phyloP scores from a whole-genome alignment of 2,888 invertebrate species.

The Troides aeacus region DNA sequence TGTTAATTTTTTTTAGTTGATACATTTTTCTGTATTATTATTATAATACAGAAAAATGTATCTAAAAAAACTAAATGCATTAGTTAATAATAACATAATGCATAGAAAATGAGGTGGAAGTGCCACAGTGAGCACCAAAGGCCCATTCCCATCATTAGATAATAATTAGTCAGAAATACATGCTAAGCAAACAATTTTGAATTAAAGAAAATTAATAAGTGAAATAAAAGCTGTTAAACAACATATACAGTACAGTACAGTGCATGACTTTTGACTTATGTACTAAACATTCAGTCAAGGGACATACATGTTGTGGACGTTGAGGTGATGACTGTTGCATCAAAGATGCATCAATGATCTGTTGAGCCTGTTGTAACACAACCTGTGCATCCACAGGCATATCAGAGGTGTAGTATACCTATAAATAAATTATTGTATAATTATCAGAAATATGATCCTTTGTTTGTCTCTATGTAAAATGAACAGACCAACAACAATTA shows the following conservation, averaged over 20 bases:
- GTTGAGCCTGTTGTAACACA: conserved; percentile 79
- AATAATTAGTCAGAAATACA: conserved; percentile 23
- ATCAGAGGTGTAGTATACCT: conserved; percentile 80
- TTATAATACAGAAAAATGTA: background rate
- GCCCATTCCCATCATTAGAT: conserved; percentile 4
- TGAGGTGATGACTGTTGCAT: conserved; percentile 76
- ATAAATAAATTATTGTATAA: conserved; percentile 66
- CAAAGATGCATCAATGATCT: conserved; percentile 78
- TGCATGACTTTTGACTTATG: conserved; percentile 34
- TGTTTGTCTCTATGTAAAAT: background rate
- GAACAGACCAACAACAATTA: too few relatives aligned
- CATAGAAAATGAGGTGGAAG: conserved; percentile 1
- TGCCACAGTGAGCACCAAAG: background rate
- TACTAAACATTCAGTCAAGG: conserved; percentile 41
- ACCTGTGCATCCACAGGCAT: conserved; percentile 78
- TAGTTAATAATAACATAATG: background rate
- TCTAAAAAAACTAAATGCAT: background rate
- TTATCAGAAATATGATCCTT: conserved; percentile 34
- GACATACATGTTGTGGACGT: conserved; percentile 79
- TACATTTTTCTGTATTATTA: too few relatives aligned
- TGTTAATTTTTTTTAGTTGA: too few relatives aligned
- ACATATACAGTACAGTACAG: conserved; percentile 11
- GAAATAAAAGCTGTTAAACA: conserved; percentile 27
- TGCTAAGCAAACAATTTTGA: conserved; percentile 33
- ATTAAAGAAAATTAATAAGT: conserved; percentile 16